Percentiles rank a stretch among this genome's conserved stretches.
Evolutionary conservation across 2,113 vertebrate species (phyloP).

Genomic region (Lepidothrix coronata): DNA sequence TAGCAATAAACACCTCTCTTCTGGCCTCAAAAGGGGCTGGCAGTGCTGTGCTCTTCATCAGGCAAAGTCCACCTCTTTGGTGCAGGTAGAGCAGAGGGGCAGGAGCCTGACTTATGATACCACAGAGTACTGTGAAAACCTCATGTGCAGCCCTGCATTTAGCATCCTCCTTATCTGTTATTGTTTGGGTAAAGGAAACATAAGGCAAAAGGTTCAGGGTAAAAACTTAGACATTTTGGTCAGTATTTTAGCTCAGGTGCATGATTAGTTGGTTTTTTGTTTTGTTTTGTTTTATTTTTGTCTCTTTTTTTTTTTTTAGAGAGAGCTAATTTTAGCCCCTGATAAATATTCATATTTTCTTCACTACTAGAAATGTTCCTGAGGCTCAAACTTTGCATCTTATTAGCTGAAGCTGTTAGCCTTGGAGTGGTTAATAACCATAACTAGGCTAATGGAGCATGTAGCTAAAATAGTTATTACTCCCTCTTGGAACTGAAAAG

Average conservation of each 20-base stretch:
- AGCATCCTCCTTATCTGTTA: not conserved
- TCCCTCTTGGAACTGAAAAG: not conserved
- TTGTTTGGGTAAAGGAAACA: not conserved
- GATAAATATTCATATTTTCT: conserved; percentile 15
- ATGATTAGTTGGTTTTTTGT: not conserved
- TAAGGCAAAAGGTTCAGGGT: not conserved
- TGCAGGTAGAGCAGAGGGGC: not conserved
- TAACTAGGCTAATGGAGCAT: conserved; percentile 24
- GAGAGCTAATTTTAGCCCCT: not conserved
- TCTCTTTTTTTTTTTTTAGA: not conserved
- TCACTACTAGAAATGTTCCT: not conserved
- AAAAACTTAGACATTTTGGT: not conserved
- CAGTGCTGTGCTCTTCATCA: not conserved
- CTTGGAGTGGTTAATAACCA: not conserved
- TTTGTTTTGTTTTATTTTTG: not conserved
- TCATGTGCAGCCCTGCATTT: not conserved
- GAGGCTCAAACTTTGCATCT: conserved; percentile 5
- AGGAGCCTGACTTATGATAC: accelerated
- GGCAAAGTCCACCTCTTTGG: accelerated
- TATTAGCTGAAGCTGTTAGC: conserved; percentile 24
- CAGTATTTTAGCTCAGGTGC: not conserved
- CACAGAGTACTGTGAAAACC: not conserved
- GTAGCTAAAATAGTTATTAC: conserved; percentile 6
- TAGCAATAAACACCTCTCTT: not conserved
- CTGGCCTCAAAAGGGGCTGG: not conserved